Evolutionary conservation across 2,113 vertebrate species (phyloP).

Genomic region (Cryptotis parvus): DNA sequence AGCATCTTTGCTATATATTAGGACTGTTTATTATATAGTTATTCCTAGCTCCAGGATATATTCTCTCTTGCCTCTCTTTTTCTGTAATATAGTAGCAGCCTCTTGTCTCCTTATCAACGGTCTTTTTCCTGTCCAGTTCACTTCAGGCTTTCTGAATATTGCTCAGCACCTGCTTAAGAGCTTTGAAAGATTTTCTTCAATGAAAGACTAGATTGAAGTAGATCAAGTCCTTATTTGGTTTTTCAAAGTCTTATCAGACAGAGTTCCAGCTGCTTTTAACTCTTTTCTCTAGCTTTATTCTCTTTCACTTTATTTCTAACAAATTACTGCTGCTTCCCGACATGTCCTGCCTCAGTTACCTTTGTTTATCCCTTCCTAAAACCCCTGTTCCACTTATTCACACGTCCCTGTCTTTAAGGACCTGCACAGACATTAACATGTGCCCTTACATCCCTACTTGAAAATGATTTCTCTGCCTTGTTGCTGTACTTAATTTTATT

Average conservation of each 20-base stretch:
- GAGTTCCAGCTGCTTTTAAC: neutral
- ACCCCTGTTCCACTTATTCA: neutral
- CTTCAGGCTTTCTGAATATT: neutral
- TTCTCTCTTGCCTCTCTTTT: neutral
- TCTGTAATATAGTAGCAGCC: neutral
- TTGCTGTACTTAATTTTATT: neutral
- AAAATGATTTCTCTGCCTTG: constrained; percentile 6
- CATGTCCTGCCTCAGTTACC: neutral
- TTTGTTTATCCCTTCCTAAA: constrained; percentile 47
- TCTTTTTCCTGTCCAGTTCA: neutral
- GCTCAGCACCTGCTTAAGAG: neutral
- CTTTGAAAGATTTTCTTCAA: neutral
- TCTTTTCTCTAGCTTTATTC: neutral
- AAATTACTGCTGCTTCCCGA: neutral
- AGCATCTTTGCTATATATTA: too few species aligned
- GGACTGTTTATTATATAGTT: too few species aligned
- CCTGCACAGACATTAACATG: neutral
- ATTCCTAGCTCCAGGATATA: neutral
- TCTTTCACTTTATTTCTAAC: neutral
- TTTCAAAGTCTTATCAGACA: neutral
- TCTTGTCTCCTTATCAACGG: neutral
- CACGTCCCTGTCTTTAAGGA: constrained; percentile 2
- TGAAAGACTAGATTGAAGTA: neutral
- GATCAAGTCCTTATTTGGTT: constrained; percentile 3
- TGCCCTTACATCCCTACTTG: neutral